Percentiles rank a stretch among this genome's conserved stretches.
Conservation (phyloP, 2,797 vertebrate genomes). For the Spinibarbus caldwelli region DNA sequence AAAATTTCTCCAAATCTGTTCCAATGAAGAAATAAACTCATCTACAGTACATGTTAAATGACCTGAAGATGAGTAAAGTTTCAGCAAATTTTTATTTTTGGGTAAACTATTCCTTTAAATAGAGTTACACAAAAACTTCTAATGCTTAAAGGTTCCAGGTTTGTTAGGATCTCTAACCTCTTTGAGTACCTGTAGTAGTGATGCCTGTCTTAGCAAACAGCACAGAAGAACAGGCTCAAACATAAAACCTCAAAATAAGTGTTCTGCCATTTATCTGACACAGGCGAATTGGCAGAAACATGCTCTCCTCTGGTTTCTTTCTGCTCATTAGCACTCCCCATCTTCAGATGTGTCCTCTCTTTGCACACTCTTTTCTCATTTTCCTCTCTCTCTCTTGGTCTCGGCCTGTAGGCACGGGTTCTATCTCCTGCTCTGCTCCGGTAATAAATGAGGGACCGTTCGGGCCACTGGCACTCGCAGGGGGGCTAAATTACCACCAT, state of each 20-base stretch:
- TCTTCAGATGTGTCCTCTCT: conserved; percentile 4
- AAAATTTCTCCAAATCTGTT: too few relatives aligned
- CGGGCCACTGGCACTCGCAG: conserved; percentile 46
- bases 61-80: background rate
- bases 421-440: conserved; percentile 67
- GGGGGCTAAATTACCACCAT: conserved; percentile 78
- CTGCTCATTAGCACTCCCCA: conserved; percentile 18
- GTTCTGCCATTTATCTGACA: conserved; percentile 32
- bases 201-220: background rate
- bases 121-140: background rate
- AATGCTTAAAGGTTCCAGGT: background rate
- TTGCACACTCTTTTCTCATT: conserved; percentile 29
- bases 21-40: too few relatives aligned
- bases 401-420: conserved; percentile 51
- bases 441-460: conserved; percentile 58
- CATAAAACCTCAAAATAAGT: background rate
- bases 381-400: conserved; percentile 50
- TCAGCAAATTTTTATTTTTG: background rate
- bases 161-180: background rate
- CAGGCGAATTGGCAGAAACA: conserved; percentile 36
- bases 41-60: too few relatives aligned
- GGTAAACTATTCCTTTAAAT: background rate
- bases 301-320: conserved; percentile 15
- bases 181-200: background rate
- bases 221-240: background rate